Percentiles rank a stretch among this genome's conserved stretches.
Evolutionary conservation across 2,113 vertebrate genomes (phyloP).

Genomic region (Propithecus coquereli): DNA sequence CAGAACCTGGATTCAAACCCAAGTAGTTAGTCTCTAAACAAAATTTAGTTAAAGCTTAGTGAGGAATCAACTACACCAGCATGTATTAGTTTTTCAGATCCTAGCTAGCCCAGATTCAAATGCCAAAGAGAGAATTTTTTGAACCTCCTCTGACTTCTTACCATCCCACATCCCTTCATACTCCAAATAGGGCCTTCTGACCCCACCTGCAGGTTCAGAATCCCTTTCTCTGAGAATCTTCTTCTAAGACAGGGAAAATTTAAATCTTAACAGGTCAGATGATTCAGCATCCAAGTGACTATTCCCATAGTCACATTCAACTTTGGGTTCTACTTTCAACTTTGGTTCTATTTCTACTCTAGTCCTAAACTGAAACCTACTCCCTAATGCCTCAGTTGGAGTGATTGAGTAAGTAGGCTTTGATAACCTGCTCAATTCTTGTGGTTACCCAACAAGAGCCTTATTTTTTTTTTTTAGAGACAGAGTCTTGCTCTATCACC

Average conservation of each 20-base stretch:
- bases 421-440: neutral
- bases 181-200: neutral
- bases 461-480: neutral
- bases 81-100: neutral
- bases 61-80: neutral
- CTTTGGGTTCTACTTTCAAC: neutral
- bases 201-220: neutral
- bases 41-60: conserved; percentile 14
- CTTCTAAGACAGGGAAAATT: neutral
- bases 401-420: neutral
- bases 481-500: too few relatives aligned
- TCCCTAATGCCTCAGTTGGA: neutral
- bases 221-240: neutral
- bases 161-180: neutral
- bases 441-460: neutral
- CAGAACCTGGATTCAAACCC: conserved; percentile 13
- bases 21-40: neutral
- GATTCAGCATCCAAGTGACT: neutral
- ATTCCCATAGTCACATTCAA: neutral
- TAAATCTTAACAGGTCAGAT: neutral
- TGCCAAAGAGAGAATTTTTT: neutral
- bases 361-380: neutral
- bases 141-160: neutral
- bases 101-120: neutral
- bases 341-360: neutral